Percentiles rank a stretch among this genome's conserved stretches.
phyloP scores from a whole-genome alignment of 2,888 invertebrate genomes.

The Liopterus haemorrhoidalis region DNA sequence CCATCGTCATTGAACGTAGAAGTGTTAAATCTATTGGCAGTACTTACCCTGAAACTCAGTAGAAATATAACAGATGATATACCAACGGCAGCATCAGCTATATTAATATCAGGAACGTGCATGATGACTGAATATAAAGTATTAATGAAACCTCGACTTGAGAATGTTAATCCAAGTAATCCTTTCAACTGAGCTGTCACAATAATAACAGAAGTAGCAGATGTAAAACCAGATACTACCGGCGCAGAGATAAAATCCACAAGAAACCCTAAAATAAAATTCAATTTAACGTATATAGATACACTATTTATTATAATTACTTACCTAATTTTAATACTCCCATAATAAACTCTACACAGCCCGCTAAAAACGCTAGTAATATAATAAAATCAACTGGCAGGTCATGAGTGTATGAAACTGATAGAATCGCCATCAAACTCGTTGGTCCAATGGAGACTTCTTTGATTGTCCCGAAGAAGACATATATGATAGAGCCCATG shows the following conservation, averaged over 20 bases:
- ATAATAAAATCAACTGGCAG: slow-evolving; percentile 67
- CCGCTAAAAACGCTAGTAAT: slow-evolving; percentile 70
- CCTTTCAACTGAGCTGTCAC: slow-evolving; percentile 68
- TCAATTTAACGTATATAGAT: slow-evolving; percentile 13
- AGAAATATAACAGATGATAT: slow-evolving; percentile 59
- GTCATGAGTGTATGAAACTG: slow-evolving; percentile 64
- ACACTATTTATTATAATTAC: slow-evolving; percentile 29
- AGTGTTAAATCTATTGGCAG: background rate
- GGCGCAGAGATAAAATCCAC: slow-evolving; percentile 79
- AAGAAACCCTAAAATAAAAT: slow-evolving; percentile 60
- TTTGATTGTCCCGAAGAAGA: slow-evolving; percentile 79
- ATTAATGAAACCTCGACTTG: slow-evolving; percentile 61
- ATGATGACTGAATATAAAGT: slow-evolving; percentile 50
- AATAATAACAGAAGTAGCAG: slow-evolving; percentile 76
- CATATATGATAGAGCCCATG: slow-evolving; percentile 80
- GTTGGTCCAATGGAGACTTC: slow-evolving; percentile 90
- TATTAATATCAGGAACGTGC: slow-evolving; percentile 49
- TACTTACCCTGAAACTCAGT: slow-evolving; percentile 61
- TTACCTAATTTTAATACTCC: slow-evolving; percentile 75
- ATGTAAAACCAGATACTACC: slow-evolving; percentile 78
- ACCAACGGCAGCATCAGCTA: slow-evolving; percentile 62
- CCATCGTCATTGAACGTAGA: background rate
- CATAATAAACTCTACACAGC: slow-evolving; percentile 72
- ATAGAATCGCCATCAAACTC: slow-evolving; percentile 84
- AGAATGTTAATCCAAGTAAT: slow-evolving; percentile 62